Base-by-base conservation (phyloP, 1,140 invertebrate genomes). In the Euura lappo region DNA sequence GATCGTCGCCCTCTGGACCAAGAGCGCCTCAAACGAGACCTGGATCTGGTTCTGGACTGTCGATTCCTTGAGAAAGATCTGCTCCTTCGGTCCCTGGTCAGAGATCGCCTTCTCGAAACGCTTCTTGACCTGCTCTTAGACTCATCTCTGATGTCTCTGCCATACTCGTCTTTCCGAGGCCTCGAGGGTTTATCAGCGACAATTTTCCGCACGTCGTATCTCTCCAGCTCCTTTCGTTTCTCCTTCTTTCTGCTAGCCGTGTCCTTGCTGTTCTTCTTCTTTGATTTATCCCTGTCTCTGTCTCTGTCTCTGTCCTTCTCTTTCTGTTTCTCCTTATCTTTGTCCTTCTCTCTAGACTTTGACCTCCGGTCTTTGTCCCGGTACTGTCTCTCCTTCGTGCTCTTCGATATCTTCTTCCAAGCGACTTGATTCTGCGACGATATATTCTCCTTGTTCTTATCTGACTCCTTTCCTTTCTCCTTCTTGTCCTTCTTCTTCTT, bases 401-500 rank as follows among this genome's bases (percentile, higher is more conserved):
- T 93, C 80, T 94, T 95, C 7, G 93, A 93, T 2, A 94, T 86
- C 83, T 96, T 95, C 78, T 96, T 96, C 88, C 96, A 97, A 0
- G 91, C 85, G 0, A 84, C 82, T 4, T 85, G 75, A 68, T 86
- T 86, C 11, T 87, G 84, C 0, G 85, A 83, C 0, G 84, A 83
- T 77, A 84, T 90, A 88, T 85, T 89, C 86, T 89, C 91, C 87
- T 86, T 92, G 85, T 80, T 91, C 78, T 80, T 91, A 83, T 88
- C 92, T 76, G 69, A 86, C 79, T 86, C 91, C 84, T 87, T 91
- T 82, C 78, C 81, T 45, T 72, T 75, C 4, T 80, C 80, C 5
- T 78, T 83, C 28, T 87, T 87, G 11, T 87, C 84, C 13, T 87
- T 86, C 69, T 88, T 87, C 42, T 89, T 83, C 44, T 84, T 84